Base-by-base conservation (phyloP, 2,888 invertebrate species). In the Stomorhina lunata region DNA sequence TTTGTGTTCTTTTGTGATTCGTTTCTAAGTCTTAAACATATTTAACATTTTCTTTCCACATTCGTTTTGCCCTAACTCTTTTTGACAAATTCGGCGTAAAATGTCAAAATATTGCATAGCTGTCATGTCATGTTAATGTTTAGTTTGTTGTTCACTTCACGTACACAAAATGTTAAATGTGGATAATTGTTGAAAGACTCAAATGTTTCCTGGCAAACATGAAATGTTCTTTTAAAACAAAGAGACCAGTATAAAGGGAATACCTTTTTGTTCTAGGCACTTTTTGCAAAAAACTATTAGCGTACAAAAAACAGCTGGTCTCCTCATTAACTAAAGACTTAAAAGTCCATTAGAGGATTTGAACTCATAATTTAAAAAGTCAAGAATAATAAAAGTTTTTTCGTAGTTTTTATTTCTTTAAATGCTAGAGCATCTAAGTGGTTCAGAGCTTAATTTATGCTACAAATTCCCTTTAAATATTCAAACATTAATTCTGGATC, bases 71-170 rank as follows among this genome's bases (percentile, higher is more conserved):
- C 37, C 59, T 65, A 50, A 37, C 20, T 68, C 61, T 72, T 73
- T 78, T 78, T 71, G 66, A 81, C 77, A 81, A 81, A 79, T 84
- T 84, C 79, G 71, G 71, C 73, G 65, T 78, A 83, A 83, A 83
- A 77, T 77, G 79, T 81, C 73, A 80, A 80, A 84, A 84, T 75
- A 82, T 76, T 85, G 53, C 80, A 48, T 65, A 83, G 80, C 85
- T 85, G 85, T 84, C 84, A 83, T 85, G 85, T 85, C 83, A 63
- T 15, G 59, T 76, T 80, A 72, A 77, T 77, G 69, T 66, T 76
- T 27, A 48, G 50, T 72, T 66, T 72, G 50, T 80, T 76, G 80
- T 65, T 71, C 71, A 65, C 50, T 69, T 61, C 63, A 69, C 76
- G 48, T 71, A 50, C 17, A 77, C 55, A 57, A 34, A 25, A 50